These are phyloP conservation scores for Pelvicachromis taeniatus DNA, from an alignment of 2,113 vertebrate species.

Conservation along the genomic window DNA sequence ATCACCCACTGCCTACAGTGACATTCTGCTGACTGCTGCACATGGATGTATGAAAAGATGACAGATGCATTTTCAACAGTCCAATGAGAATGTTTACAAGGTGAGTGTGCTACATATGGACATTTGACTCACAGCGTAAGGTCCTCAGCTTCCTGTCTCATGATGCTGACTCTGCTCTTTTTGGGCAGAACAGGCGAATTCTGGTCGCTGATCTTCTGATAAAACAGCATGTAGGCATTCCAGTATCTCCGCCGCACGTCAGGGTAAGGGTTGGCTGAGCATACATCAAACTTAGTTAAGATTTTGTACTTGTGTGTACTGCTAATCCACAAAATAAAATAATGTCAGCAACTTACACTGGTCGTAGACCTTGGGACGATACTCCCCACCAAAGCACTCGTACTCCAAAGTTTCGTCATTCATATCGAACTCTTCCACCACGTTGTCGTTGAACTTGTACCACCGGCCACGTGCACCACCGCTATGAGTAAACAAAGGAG, in stretches of 20 bases:
- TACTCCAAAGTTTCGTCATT: constrained; percentile 96
- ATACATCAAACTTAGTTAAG: background rate
- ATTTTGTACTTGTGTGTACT: background rate
- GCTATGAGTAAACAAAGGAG: constrained; percentile 51
- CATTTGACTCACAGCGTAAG: constrained; percentile 85
- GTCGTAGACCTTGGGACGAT: constrained; percentile 96
- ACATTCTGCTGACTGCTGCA: background rate
- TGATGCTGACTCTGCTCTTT: constrained; percentile 95
- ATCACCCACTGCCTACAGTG: background rate
- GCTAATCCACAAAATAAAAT: background rate
- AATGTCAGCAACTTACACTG: constrained; percentile 81
- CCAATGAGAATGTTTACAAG: background rate
- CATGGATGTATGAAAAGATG: background rate
- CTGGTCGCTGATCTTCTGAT: constrained; percentile 94
- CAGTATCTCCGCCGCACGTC: constrained; percentile 95
- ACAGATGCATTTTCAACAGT: background rate
- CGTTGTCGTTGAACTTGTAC: constrained; percentile 98
- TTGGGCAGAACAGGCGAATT: constrained; percentile 95
- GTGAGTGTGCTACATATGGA: background rate
- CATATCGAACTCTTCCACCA: constrained; percentile 97
- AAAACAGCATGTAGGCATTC: constrained; percentile 99
- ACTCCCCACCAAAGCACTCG: constrained; percentile 98
- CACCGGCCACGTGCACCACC: constrained; percentile 89
- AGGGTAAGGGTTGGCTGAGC: constrained; percentile 90
- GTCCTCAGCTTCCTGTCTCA: constrained; percentile 95